These are phyloP conservation scores for Nerophis lumbriciformis DNA, from an alignment of 2,113 vertebrate genomes.

Conservation along the genomic window DNA sequence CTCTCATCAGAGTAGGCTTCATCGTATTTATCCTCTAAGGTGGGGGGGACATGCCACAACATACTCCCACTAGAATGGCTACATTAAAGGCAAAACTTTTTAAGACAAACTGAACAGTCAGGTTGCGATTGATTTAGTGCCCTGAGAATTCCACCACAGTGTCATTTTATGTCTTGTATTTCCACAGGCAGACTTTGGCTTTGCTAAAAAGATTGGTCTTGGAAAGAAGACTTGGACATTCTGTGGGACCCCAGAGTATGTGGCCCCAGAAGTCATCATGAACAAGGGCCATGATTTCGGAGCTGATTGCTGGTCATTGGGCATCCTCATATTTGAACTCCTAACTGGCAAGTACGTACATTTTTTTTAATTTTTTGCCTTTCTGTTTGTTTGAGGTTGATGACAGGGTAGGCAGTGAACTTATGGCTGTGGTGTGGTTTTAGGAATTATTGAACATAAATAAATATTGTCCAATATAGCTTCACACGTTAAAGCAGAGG, in stretches of 20 bases:
- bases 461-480: no score
- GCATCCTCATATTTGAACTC: slow-evolving; percentile 76
- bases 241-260: slow-evolving; percentile 77
- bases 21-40: no score
- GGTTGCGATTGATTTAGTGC: no score
- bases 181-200: slow-evolving; percentile 73
- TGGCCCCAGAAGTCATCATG: slow-evolving; percentile 75
- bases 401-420: neutral
- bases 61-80: no score
- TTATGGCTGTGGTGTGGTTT: no score
- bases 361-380: neutral
- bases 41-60: no score
- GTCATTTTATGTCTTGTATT: neutral
- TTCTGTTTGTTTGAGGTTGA: neutral
- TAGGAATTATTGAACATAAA: no score
- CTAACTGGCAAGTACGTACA: slow-evolving; percentile 71
- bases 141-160: neutral
- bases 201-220: slow-evolving; percentile 72
- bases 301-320: slow-evolving; percentile 76
- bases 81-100: no score
- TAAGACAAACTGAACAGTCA: no score
- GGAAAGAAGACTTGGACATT: slow-evolving; percentile 79
- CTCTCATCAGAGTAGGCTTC: no score
- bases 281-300: slow-evolving; percentile 78
- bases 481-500: no score